Base-by-base conservation (phyloP, 2,888 invertebrate genomes). In the Pteria penguin region DNA sequence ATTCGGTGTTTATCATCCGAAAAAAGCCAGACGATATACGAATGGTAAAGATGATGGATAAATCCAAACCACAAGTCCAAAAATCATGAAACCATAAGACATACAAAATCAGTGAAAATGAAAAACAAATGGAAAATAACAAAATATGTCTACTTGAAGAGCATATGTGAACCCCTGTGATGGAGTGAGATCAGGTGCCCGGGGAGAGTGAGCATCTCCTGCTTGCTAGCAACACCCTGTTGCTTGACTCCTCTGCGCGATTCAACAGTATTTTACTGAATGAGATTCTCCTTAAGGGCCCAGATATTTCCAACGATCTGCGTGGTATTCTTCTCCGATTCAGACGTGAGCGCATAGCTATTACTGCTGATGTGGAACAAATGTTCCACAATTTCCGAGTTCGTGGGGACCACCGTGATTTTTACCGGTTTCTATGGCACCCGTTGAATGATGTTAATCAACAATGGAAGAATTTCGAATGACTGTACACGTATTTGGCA, bases 301-400 rank as follows among this genome's bases (percentile, higher is more conserved):
- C 80, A 3, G 76, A 82, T 36, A 54, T 76, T 14, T 73, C 73
- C 4, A 82, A 82, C 66, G 74, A 60, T 36, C 69, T 82, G 14
- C 24, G 78, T 36, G 78, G 78, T n/a, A 58, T 80, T 33, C 60
- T 82, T 1, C 18, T 76, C 24, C 57, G 80, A n/a, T 82, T 82
- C 58, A 68, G 82, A 22, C 29, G 52, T 45, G 61, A 82, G 31
- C 11, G 4, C 14, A 29, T 65, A 31, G 81, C 74, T 5, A 22
- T 82, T 4, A 74, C 76, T 22, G 75, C 45, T 22, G 70, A 81
- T 70, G 71, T 76, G 11, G 52, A 80, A 58, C 75, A 75, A 29
- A 76, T 80, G 79, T 36, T 36, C 45, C 14, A 36, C 45, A 36
- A 14, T 11, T 36, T 36, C 14, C 14, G 14, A 11, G 45, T 36